These are phyloP conservation scores for Chlamydotis undulata DNA, from an alignment of 2,113 vertebrate species.

Conservation along the genomic window DNA sequence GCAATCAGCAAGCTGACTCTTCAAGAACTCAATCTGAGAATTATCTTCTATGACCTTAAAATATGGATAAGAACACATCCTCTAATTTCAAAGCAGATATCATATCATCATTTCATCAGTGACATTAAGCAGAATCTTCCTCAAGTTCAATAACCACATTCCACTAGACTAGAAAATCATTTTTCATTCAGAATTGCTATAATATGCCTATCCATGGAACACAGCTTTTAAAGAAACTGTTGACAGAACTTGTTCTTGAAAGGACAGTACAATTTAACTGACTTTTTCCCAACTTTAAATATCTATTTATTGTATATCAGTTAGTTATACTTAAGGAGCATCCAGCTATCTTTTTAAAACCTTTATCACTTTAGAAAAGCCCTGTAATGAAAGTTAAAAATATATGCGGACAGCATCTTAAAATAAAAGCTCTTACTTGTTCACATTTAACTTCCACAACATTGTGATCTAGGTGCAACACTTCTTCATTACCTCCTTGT, in stretches of 20 bases:
- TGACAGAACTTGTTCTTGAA: background rate
- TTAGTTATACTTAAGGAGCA: background rate
- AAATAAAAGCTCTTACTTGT: conserved; percentile 62
- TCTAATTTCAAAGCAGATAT: background rate
- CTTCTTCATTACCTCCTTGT: conserved; percentile 1
- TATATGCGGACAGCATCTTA: background rate
- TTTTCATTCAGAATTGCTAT: background rate
- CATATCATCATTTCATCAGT: background rate
- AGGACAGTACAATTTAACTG: background rate
- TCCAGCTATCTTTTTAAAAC: background rate
- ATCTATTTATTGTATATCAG: background rate
- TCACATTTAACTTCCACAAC: conserved; percentile 26
- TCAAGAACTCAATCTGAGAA: conserved; percentile 72
- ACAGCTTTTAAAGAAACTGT: background rate
- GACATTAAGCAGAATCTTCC: background rate
- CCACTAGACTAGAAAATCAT: background rate
- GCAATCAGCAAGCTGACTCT: conserved; percentile 76
- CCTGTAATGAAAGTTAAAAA: background rate
- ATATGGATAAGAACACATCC: background rate
- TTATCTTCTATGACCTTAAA: conserved; percentile 67
- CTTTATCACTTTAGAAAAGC: background rate
- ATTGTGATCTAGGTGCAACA: background rate
- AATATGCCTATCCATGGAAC: background rate
- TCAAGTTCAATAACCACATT: background rate
- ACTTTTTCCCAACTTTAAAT: background rate